phyloP scores from a whole-genome alignment of 1,140 invertebrate species.

The Heliconius hewitsoni region DNA sequence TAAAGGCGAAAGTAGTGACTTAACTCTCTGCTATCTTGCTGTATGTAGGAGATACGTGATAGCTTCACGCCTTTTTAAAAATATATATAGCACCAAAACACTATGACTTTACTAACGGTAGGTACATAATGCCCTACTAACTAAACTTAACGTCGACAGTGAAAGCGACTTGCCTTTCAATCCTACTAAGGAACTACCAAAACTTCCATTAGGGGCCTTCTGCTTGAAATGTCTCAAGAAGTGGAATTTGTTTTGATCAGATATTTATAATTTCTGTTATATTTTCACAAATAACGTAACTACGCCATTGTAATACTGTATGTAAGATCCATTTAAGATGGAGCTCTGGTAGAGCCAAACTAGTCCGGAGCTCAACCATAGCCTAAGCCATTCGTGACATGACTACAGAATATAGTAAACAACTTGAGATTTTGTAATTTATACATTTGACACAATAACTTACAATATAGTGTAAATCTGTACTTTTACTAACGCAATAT shows the following conservation, averaged over 20 bases:
- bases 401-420: constrained; percentile 15
- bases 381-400: constrained; percentile 22
- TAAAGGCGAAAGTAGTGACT: too few relatives aligned
- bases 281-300: background rate
- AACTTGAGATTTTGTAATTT: background rate
- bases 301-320: background rate
- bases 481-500: background rate
- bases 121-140: background rate
- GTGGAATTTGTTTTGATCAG: background rate
- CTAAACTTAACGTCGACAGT: constrained; percentile 29
- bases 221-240: constrained; percentile 7
- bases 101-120: background rate
- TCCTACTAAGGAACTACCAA: constrained; percentile 16
- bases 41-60: background rate
- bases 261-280: background rate
- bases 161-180: constrained; percentile 22
- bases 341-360: background rate
- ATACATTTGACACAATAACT: background rate
- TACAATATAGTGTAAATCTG: background rate
- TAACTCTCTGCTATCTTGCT: too few relatives aligned
- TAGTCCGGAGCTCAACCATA: background rate
- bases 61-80: background rate
- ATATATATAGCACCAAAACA: background rate
- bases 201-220: constrained; percentile 19
- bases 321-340: background rate